Conservation (phyloP, 2,113 vertebrate species). For the Aphyosemion australe region DNA sequence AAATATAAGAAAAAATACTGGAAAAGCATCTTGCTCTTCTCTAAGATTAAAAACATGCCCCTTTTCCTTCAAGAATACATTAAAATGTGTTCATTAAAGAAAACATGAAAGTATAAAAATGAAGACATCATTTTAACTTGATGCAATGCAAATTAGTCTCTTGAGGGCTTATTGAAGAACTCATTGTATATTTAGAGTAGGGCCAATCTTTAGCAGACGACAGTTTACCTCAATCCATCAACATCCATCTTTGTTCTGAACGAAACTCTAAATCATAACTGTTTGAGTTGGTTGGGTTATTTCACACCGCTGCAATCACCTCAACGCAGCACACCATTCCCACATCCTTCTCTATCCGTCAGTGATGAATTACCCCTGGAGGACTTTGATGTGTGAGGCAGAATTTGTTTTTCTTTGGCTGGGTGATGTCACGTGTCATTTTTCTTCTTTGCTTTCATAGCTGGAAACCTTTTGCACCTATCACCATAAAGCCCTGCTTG, state of each 20-base stretch:
- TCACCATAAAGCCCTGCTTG: slow-evolving; percentile 22
- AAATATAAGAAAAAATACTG: too few species aligned
- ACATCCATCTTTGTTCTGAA: slow-evolving; percentile 10
- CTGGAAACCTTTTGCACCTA: slow-evolving; percentile 53
- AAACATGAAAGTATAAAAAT: neutral
- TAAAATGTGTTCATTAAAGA: neutral
- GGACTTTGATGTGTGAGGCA: slow-evolving; percentile 54
- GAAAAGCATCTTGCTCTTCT: neutral
- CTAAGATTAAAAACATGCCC: neutral
- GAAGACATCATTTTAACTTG: neutral
- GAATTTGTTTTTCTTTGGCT: slow-evolving; percentile 46
- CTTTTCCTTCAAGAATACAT: neutral
- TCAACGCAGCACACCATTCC: neutral
- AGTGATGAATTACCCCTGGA: slow-evolving; percentile 43
- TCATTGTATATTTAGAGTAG: neutral
- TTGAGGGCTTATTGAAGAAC: neutral
- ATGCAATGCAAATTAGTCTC: neutral
- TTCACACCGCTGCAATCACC: slow-evolving; percentile 25
- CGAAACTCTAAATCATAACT: slow-evolving; percentile 18
- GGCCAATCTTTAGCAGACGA: neutral
- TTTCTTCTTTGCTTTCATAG: slow-evolving; percentile 57
- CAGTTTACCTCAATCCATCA: slow-evolving; percentile 27
- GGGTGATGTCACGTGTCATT: slow-evolving; percentile 61
- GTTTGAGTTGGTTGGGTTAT: slow-evolving; percentile 42
- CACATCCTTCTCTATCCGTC: slow-evolving; percentile 19